Evolutionary conservation across 1,140 invertebrate species (phyloP).

Genomic region (Micrasema minimum): DNA sequence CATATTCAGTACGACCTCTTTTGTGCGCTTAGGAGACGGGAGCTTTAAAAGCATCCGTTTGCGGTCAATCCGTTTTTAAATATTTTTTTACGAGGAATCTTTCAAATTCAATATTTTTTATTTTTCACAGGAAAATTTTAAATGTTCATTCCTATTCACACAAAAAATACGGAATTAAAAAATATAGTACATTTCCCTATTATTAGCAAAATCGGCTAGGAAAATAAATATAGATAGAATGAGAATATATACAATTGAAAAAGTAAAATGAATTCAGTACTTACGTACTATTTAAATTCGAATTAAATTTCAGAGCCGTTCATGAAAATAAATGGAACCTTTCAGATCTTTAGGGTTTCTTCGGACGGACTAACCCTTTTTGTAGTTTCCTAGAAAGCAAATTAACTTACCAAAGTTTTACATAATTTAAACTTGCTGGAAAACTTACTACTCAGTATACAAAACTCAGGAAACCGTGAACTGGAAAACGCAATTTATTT

Average conservation of each 20-base stretch:
- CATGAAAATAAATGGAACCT: constrained; percentile 1
- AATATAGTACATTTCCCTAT: no score
- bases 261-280: background rate
- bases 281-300: background rate
- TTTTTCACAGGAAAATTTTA: no score
- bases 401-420: constrained; percentile 14
- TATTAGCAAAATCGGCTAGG: no score
- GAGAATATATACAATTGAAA: background rate
- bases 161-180: no score
- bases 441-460: background rate
- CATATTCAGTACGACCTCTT: no score
- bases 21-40: no score
- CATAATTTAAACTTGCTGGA: constrained; percentile 7
- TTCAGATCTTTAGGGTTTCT: constrained; percentile 11
- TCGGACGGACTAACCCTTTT: constrained; percentile 17
- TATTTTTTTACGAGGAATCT: no score
- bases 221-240: background rate
- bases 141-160: no score
- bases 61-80: no score
- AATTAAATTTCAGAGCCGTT: no score
- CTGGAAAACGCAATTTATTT: background rate
- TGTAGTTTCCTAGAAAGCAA: constrained; percentile 8
- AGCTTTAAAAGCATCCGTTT: no score
- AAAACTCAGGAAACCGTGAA: background rate
- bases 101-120: no score